Evolutionary conservation across 2,888 invertebrate species (phyloP).

Genomic region (Acanthoscelides obtectus): DNA sequence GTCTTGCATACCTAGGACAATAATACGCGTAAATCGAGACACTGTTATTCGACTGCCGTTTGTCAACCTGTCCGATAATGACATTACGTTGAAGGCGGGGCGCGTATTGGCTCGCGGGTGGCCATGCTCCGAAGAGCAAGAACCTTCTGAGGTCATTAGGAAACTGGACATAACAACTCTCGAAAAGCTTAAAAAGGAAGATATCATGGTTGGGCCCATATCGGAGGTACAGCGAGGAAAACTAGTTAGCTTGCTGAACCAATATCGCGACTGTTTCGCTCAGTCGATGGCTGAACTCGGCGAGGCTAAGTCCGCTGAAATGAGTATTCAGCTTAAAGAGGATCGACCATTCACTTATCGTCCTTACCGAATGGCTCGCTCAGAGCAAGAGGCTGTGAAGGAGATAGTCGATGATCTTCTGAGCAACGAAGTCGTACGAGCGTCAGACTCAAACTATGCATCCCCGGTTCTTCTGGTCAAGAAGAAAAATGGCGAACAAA

Average conservation of each 20-base stretch:
- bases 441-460: constrained; percentile 21
- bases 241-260: neutral
- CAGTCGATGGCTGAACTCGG: constrained; percentile 16
- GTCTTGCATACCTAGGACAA: neutral
- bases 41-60: neutral
- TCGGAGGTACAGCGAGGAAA: constrained; percentile 1
- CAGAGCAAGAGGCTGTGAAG: constrained; percentile 20
- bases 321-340: constrained; percentile 17
- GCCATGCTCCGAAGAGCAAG: neutral
- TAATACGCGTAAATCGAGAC: neutral
- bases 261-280: constrained; percentile 19
- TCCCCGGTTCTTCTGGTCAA: constrained; percentile 22
- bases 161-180: neutral
- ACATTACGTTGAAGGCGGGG: neutral
- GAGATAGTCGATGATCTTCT: constrained; percentile 20
- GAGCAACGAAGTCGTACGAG: constrained; percentile 16
- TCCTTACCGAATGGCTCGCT: constrained; percentile 23
- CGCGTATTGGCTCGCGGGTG: neutral
- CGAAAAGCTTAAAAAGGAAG: neutral
- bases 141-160: neutral
- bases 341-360: constrained; percentile 21
- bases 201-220: constrained; percentile 1
- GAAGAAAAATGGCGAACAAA: constrained; percentile 24
- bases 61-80: neutral
- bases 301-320: constrained; percentile 17